Conservation (phyloP, 2,888 invertebrate species). For the Dryobota labecula region DNA sequence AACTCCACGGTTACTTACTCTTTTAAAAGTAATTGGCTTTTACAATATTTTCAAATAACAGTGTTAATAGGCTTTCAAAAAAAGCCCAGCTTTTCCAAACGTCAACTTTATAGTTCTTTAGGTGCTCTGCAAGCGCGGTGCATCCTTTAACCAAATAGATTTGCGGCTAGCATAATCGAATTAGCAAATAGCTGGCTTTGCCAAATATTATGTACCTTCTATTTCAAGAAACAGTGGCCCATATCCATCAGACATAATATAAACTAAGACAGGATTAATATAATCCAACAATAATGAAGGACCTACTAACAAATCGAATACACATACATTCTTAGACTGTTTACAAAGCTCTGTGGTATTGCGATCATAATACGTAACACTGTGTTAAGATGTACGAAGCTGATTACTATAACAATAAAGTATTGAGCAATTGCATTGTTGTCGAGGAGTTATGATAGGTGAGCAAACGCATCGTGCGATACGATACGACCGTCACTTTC, state of each 20-base stretch:
- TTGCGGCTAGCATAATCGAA: not conserved
- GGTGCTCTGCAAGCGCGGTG: not conserved
- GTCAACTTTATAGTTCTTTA: not conserved
- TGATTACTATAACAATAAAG: slow-evolving; percentile 65
- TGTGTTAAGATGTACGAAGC: slow-evolving; percentile 49
- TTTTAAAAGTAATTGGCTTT: too few species aligned
- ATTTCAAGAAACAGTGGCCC: not conserved
- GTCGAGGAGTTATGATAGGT: slow-evolving; percentile 69
- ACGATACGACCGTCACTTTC: slow-evolving; percentile 87
- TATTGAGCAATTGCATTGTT: slow-evolving; percentile 72
- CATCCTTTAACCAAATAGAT: not conserved
- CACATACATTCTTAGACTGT: not conserved
- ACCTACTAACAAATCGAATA: not conserved
- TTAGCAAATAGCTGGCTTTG: not conserved
- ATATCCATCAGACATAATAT: not conserved
- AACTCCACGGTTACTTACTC: too few species aligned
- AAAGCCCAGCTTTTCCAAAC: not conserved
- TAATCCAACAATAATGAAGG: not conserved
- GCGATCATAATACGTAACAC: slow-evolving; percentile 49
- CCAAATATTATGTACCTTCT: slow-evolving; percentile 6
- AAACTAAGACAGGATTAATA: not conserved
- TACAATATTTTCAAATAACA: too few species aligned
- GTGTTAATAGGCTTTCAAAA: too few species aligned
- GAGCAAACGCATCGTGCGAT: slow-evolving; percentile 77
- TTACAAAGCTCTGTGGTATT: not conserved